Conservation (phyloP, 2,888 invertebrate species). For the Tinea trinotella region DNA sequence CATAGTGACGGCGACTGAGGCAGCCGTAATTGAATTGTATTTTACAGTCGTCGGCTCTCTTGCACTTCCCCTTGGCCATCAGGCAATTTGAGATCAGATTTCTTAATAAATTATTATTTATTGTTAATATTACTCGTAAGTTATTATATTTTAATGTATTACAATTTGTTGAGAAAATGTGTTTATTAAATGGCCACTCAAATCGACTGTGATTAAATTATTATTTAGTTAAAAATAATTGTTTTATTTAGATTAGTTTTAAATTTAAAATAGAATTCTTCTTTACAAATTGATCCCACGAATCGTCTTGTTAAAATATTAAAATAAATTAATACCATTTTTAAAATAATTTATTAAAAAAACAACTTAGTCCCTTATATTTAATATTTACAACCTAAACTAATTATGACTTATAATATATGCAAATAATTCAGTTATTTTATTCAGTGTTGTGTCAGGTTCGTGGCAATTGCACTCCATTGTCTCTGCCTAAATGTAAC, state of each 20-base stretch:
- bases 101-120: no score
- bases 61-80: no score
- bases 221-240: background rate
- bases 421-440: background rate
- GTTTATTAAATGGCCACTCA: conserved; percentile 18
- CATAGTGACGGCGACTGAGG: no score
- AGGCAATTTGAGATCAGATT: no score
- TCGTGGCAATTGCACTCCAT: no score
- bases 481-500: no score
- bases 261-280: no score
- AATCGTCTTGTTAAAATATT: background rate
- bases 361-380: background rate
- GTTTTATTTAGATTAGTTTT: conserved; percentile 10
- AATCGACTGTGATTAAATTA: conserved; percentile 15
- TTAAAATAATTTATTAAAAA: conserved; percentile 5
- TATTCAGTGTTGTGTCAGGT: no score
- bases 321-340: background rate
- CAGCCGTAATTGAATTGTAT: no score
- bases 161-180: no score
- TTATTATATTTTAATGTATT: background rate
- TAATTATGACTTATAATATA: background rate
- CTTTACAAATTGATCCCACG: background rate
- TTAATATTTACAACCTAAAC: conserved; percentile 2
- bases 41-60: no score
- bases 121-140: no score